Evolutionary conservation across 1,140 invertebrate genomes (phyloP), one percentile per base, ranked within the genome.

Genomic region (Macrostomum lignano): DNA sequence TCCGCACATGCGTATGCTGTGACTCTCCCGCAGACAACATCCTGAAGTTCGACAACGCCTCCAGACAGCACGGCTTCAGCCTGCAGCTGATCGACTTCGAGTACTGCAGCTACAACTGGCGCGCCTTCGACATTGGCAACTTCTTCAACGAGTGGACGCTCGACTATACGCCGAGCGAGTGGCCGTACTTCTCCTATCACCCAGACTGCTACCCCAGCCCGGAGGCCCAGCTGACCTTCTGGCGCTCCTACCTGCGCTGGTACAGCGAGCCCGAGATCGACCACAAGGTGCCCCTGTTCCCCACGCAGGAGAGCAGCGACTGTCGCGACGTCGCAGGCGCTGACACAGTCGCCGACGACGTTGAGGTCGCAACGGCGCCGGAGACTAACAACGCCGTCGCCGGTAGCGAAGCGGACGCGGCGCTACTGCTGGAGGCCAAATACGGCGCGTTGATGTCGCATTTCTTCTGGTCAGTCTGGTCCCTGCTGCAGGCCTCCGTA

Each of bases 111-210:
- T 84, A 84, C 54, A 84, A 82, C 51, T 77, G 81, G 50, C 60
- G 82, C 38, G 78, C 73, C 1, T 93, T 82, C 60, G 84, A 93
- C 57, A 60, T 94, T 35, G 84, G 78, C 2, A 93, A 93, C 58
- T 82, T 93, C 49, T 86, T 91, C 51, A 66, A 75, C 39, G 82
- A 93, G 56, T 91, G 79, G 78, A 68, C 67, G 5, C 84, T 76
- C 52, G 74, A 88, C 47, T 91, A 94, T 51, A 74, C 68, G 0
- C 65, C 67, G 33, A 52, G 66, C 0, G 63, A 71, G 26, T 65
- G 69, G 48, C 81, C 81, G 2, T 73, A 71, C 55, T 93, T 71
- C 46, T 62, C 60, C 31, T 68, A 71, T 40, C 55, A 64, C 26
- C 55, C 55, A 24, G 62, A 68, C 15, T 63, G 69, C 40, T 74